Evolutionary conservation across 2,888 invertebrate genomes (phyloP), one percentile per base, ranked within the genome.

Genomic region (Eristalis intricaria): DNA sequence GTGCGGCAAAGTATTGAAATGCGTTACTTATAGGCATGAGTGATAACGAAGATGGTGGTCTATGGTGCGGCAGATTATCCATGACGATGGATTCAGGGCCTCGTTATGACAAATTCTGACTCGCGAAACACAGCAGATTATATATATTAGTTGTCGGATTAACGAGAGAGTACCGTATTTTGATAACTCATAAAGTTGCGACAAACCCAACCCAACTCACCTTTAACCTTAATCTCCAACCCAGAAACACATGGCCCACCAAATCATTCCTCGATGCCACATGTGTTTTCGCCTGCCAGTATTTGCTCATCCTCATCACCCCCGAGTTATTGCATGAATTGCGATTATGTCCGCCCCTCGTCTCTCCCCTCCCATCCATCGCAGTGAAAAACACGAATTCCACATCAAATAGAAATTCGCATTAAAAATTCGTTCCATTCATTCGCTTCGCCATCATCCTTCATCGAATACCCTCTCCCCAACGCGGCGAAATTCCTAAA

Each of bases 401-500:
- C n/a, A 7, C 50, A 70, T 23, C 70, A 70, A 38, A 70, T 29
- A 56, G 43, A 29, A 61, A 61, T 38, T 38, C 77, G 29, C 69
- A 69, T 78, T 78, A 70, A 63, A 56, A 78, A 78, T 65, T 58
- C 40, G 29, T 65, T 40, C 58, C 29, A 58, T 40, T 58, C 22
- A 19, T 19, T 32, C 13, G 66, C 40, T 11, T 58, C 32, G n/a
- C 38, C 32, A 61, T 63, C 63, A 68, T 65, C 65, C 70, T 19
- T 58, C 70, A 15, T 58, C 40, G 29, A 66, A 73, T 61, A 26
- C 35, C 19, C 8, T 1, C 4, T 2, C 23, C 32, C 23, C 23
- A 19, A 1, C 15, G 19, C 2, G 3, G 61, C n/a, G 3, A 65
- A 29, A 71, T 65, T 66, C 29, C 32, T 32, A 19, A 56, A 74